Conservation (phyloP, 2,113 vertebrate species). For the Xiphophorus hellerii region DNA sequence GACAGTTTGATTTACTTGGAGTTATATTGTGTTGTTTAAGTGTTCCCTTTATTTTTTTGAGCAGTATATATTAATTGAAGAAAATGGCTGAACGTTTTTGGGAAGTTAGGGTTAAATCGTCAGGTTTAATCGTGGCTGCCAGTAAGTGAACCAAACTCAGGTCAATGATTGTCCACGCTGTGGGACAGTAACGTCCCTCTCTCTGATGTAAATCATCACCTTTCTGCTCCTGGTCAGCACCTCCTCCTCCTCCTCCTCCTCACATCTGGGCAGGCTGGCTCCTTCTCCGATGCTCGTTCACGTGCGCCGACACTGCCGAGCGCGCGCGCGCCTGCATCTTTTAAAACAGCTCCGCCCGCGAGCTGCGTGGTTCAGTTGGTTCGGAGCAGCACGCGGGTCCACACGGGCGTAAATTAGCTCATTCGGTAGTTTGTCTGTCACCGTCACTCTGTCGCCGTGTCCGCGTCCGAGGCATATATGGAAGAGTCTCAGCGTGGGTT, state of each 20-base stretch:
- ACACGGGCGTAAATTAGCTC: neutral
- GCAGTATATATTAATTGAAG: too few species aligned
- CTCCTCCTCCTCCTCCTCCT: neutral
- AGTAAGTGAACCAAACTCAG: slow-evolving; percentile 16
- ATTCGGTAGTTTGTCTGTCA: accelerated
- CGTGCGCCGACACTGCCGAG: slow-evolving; percentile 23
- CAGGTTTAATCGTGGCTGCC: neutral
- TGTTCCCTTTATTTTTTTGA: too few species aligned
- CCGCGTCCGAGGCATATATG: neutral
- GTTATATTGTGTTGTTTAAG: too few species aligned
- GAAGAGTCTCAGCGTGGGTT: neutral
- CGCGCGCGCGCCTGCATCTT: slow-evolving; percentile 53
- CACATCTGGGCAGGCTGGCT: neutral
- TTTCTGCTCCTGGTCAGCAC: neutral
- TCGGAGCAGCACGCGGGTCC: neutral
- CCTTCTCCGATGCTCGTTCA: slow-evolving; percentile 42
- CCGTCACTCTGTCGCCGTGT: neutral
- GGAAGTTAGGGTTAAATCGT: too few species aligned
- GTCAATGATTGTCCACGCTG: slow-evolving; percentile 2
- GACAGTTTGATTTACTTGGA: too few species aligned
- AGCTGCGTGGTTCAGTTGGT: slow-evolving; percentile 2
- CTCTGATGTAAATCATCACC: slow-evolving; percentile 18
- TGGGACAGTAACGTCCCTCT: neutral
- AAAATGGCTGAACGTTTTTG: too few species aligned
- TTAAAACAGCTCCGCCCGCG: slow-evolving; percentile 46